Percentiles rank a stretch among this genome's conserved stretches.
Conservation (phyloP, 1,140 invertebrate genomes). For the Frieseomelitta varia region DNA sequence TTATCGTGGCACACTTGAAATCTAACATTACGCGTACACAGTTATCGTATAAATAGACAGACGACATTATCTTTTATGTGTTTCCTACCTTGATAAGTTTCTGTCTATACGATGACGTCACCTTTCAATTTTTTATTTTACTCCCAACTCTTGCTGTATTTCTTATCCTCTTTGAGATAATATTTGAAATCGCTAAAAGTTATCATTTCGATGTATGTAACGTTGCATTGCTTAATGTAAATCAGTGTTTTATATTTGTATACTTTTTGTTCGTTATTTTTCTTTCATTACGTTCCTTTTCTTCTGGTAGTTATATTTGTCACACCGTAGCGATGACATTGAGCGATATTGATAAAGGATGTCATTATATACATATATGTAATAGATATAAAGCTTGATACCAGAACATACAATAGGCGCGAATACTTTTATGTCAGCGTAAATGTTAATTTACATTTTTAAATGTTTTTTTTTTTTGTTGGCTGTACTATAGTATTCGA, state of each 20-base stretch:
- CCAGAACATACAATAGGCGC: not conserved
- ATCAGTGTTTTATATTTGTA: too few relatives aligned
- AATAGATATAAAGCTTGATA: too few relatives aligned
- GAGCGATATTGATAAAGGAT: not conserved
- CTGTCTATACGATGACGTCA: not conserved
- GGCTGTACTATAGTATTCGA: too few relatives aligned
- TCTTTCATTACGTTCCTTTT: not conserved
- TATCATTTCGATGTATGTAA: constrained; percentile 28
- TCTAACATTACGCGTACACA: constrained; percentile 5
- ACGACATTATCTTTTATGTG: constrained; percentile 6
- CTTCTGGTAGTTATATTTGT: not conserved
- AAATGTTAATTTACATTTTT: too few relatives aligned
- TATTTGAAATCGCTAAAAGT: not conserved
- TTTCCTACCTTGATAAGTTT: constrained; percentile 38
- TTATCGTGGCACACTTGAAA: constrained; percentile 27
- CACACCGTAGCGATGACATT: not conserved
- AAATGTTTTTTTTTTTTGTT: too few relatives aligned
- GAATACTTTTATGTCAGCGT: not conserved
- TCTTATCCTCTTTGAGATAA: not conserved
- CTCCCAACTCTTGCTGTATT: not conserved
- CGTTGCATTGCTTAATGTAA: not conserved
- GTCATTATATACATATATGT: too few relatives aligned
- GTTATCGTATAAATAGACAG: not conserved
- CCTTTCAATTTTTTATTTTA: not conserved
- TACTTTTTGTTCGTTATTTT: not conserved